Conservation (phyloP, 2,113 vertebrate species). For the Mohoua ochrocephala region DNA sequence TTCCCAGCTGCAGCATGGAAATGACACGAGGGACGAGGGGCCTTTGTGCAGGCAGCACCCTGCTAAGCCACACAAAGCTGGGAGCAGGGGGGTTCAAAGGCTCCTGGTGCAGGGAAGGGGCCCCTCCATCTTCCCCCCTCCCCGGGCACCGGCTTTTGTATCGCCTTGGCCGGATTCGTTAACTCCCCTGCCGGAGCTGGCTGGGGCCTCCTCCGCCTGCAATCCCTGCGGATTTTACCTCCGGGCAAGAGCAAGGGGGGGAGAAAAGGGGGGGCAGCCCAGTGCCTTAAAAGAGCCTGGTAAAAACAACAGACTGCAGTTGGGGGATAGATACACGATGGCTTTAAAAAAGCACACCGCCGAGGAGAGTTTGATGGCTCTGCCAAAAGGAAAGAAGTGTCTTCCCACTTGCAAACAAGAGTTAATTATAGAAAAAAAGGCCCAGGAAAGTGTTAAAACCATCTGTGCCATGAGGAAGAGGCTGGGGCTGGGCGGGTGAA, state of each 20-base stretch:
- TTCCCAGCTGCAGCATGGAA: not conserved
- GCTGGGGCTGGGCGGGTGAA: constrained; percentile 8
- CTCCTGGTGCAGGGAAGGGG: constrained; percentile 32
- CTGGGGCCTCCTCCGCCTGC: constrained; percentile 45
- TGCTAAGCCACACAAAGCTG: constrained; percentile 59
- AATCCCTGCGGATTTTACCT: constrained; percentile 61
- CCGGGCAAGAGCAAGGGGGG: constrained; percentile 39
- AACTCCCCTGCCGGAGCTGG: constrained; percentile 48
- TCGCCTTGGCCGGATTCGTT: constrained; percentile 46
- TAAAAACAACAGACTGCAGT: constrained; percentile 45
- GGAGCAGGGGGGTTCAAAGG: constrained; percentile 36
- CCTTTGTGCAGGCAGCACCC: constrained; percentile 60
- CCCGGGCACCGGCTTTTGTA: constrained; percentile 62
- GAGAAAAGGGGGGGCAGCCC: not conserved
- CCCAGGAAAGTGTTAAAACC: constrained; percentile 50
- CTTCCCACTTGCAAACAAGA: constrained; percentile 48
- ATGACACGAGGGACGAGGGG: not conserved
- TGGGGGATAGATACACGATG: not conserved
- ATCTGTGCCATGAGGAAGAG: constrained; percentile 42
- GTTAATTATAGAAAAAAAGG: constrained; percentile 42
- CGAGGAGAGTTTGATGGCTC: constrained; percentile 10
- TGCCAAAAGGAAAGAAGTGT: constrained; percentile 44
- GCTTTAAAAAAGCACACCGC: constrained; percentile 37
- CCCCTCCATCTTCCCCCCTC: constrained; percentile 31
- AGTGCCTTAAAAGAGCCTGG: constrained; percentile 37